Percentiles rank a stretch among this genome's conserved stretches.
Evolutionary conservation across 2,797 vertebrate genomes (phyloP).

Genomic region (Myoxocephalus aenaeus): DNA sequence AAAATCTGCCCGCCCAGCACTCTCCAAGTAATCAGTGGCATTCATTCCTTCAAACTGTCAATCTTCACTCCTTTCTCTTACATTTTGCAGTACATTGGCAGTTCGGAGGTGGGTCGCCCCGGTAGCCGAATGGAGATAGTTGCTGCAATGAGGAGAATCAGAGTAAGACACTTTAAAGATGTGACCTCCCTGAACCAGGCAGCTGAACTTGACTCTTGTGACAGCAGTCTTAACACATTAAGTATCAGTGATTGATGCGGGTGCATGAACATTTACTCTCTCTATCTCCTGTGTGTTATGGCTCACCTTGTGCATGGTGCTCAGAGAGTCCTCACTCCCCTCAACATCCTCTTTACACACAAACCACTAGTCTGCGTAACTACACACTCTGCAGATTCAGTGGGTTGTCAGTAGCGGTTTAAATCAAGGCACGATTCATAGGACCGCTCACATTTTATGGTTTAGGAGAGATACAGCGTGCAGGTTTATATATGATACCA

Average conservation of each 20-base stretch:
- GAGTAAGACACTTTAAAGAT: constrained; percentile 85
- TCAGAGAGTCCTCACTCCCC: constrained; percentile 2
- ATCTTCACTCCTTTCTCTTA: constrained; percentile 27
- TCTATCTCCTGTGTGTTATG: constrained; percentile 2
- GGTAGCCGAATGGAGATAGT: constrained; percentile 98
- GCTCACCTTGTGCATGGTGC: constrained; percentile 28
- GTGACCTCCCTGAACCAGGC: constrained; percentile 5
- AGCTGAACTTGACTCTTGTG: constrained; percentile 13
- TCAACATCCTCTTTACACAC: constrained; percentile 10
- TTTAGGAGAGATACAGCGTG: constrained; percentile 16
- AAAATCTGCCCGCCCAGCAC: not conserved
- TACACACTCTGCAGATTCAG: constrained; percentile 48
- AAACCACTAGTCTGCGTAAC: constrained; percentile 38
- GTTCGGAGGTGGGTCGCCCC: constrained; percentile 94
- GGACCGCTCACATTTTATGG: constrained; percentile 33
- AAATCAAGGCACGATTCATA: constrained; percentile 47
- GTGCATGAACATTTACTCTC: not conserved
- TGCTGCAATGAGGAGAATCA: constrained; percentile 95
- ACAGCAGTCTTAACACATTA: constrained; percentile 11
- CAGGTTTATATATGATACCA: constrained; percentile 37
- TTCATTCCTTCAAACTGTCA: not conserved
- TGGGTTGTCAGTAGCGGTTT: constrained; percentile 54
- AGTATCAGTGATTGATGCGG: not conserved
- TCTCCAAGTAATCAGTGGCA: not conserved
- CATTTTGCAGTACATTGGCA: constrained; percentile 92